phyloP scores from a whole-genome alignment of 1,140 invertebrate species.

The Listronotus bonariensis region DNA sequence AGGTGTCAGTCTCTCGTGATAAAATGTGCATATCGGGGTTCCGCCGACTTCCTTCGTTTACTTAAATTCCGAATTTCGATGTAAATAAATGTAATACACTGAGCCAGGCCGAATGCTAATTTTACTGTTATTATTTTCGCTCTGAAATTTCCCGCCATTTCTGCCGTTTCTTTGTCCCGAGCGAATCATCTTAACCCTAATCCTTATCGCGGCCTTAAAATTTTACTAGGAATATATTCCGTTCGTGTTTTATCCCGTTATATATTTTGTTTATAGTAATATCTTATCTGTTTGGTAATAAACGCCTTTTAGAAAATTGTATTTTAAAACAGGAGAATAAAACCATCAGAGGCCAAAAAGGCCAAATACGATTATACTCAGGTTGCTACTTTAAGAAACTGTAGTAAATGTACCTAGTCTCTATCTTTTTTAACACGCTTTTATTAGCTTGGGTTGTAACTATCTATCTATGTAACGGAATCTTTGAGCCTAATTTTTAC shows the following conservation, averaged over 20 bases:
- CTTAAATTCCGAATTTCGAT: constrained; percentile 36
- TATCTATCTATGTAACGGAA: too few relatives aligned
- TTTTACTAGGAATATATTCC: constrained; percentile 29
- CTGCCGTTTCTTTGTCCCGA: constrained; percentile 25
- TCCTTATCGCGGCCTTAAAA: constrained; percentile 32
- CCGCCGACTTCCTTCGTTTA: constrained; percentile 25
- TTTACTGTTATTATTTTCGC: constrained; percentile 36
- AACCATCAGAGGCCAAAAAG: too few relatives aligned
- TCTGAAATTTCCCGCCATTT: constrained; percentile 19
- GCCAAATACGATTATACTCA: too few relatives aligned
- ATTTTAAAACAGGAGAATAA: too few relatives aligned
- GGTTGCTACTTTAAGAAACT: too few relatives aligned
- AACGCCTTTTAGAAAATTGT: too few relatives aligned
- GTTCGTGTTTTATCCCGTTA: neutral
- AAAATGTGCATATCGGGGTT: constrained; percentile 16
- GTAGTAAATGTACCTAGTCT: too few relatives aligned
- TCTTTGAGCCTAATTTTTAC: too few relatives aligned
- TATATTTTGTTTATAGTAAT: too few relatives aligned
- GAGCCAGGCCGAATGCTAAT: constrained; percentile 35
- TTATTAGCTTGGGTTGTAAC: too few relatives aligned
- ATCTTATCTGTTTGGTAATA: too few relatives aligned
- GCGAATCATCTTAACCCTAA: constrained; percentile 36
- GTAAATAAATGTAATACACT: constrained; percentile 36
- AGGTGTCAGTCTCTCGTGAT: constrained; percentile 10
- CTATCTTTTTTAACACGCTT: too few relatives aligned